phyloP scores from a whole-genome alignment of 2,113 vertebrate species.

The Urocynchramus pylzowi region DNA sequence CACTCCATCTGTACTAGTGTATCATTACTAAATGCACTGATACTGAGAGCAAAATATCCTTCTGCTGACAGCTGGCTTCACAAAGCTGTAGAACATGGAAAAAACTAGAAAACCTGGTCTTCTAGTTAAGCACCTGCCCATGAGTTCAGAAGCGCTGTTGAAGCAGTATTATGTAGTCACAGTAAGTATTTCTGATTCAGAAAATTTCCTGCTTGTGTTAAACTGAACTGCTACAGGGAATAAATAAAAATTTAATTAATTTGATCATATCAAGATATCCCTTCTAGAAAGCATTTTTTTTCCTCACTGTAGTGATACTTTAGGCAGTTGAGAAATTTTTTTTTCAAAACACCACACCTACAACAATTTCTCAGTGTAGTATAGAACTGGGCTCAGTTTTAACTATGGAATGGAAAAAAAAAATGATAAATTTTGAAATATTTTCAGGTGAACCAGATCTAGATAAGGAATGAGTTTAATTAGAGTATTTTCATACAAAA shows the following conservation, averaged over 20 bases:
- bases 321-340: background rate
- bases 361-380: background rate
- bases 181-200: accelerated
- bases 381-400: background rate
- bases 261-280: background rate
- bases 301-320: background rate
- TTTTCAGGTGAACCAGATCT: background rate
- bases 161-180: background rate
- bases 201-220: background rate
- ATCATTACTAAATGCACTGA: background rate
- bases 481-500: background rate
- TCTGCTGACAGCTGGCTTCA: background rate
- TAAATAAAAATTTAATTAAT: background rate
- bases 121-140: background rate
- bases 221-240: background rate
- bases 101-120: background rate
- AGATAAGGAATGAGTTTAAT: background rate
- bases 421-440: background rate
- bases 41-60: background rate
- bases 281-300: background rate
- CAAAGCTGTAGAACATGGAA: background rate
- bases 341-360: background rate
- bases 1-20: background rate
- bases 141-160: background rate
- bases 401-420: background rate